These are phyloP conservation scores for Phortica okadai DNA, from an alignment of 2,888 invertebrate species.

Conservation along the genomic window DNA sequence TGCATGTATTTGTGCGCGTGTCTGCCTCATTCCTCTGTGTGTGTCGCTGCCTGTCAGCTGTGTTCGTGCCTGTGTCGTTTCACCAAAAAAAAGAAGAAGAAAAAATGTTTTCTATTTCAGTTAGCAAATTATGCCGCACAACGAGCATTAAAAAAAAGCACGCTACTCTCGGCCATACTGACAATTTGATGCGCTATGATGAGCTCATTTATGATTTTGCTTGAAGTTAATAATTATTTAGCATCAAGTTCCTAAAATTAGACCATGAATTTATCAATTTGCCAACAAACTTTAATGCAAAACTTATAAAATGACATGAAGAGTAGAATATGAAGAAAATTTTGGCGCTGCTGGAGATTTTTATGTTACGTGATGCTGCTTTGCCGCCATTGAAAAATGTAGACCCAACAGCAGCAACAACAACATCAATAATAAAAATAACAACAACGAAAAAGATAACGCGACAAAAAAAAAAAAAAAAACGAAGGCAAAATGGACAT, in stretches of 20 bases:
- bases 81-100: slow-evolving; percentile 53
- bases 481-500: neutral
- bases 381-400: neutral
- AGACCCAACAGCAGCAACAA: neutral
- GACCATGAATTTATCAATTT: too few species aligned
- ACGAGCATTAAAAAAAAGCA: too few species aligned
- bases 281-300: neutral
- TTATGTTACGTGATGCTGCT: slow-evolving; percentile 46
- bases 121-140: slow-evolving; percentile 71
- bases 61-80: slow-evolving; percentile 20
- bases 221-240: too few species aligned
- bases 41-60: too few species aligned
- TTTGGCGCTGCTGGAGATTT: slow-evolving; percentile 61
- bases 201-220: too few species aligned
- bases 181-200: too few species aligned
- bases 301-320: neutral
- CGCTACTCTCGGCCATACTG: too few species aligned
- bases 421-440: neutral
- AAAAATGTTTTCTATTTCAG: slow-evolving; percentile 71
- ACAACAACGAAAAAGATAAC: neutral
- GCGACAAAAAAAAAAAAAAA: neutral
- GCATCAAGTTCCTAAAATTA: too few species aligned
- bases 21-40: slow-evolving; percentile 54
- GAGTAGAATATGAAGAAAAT: slow-evolving; percentile 39
- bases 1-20: slow-evolving; percentile 67